Evolutionary conservation across 2,113 vertebrate species (phyloP), one percentile per base, ranked within the genome.

Genomic region (Salvator merianae): DNA sequence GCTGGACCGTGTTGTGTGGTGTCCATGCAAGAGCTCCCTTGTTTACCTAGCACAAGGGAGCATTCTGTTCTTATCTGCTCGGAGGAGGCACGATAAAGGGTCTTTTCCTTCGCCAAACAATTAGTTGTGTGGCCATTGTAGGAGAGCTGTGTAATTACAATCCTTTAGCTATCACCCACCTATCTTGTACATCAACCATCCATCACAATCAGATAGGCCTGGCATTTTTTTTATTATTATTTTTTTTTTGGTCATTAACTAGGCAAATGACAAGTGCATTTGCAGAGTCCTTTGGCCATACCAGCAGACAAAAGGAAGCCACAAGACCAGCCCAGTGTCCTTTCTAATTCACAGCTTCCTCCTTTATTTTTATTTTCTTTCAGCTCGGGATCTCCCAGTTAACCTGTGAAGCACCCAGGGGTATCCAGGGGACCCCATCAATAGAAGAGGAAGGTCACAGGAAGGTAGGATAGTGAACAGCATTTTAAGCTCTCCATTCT

Each of bases 181-280:
- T 96, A 95, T 95, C 96, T 95, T 93, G 95, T 96, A 94, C 93
- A 95, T 94, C 93, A 82, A 90, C 93, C 93, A 97, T 98, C 97
- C 95, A 97, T 98, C 97, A 98, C 86, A 82, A 92, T 92, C 78
- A 38, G 13, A 59, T 93, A 77, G 84, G 90, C 94, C 95, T 95
- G 0, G 85, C 94, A 96, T 96, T 95, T 93, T 62, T 96, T 93
- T 96, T 93, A 96, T 96, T 95, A 93, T 62, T 96, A 93, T 96
- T 93, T 43, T 96, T 93, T 30, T 96, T 93, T 47, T 96, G 93
- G 82, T 93, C 94, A 96, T 95, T 94, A 95, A 96, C 95, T 94
- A 90, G 89, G 91, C 94, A 95, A 95, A 94, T 89, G 86, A 80
- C 89, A 88, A 77, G 74, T 90, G 86, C 83, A 92, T 94, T 95